A percentile compares a stretch with the other conserved stretches of the same genome.
Conservation (phyloP, 1,140 invertebrate species). For the Solenopsis fugax region DNA sequence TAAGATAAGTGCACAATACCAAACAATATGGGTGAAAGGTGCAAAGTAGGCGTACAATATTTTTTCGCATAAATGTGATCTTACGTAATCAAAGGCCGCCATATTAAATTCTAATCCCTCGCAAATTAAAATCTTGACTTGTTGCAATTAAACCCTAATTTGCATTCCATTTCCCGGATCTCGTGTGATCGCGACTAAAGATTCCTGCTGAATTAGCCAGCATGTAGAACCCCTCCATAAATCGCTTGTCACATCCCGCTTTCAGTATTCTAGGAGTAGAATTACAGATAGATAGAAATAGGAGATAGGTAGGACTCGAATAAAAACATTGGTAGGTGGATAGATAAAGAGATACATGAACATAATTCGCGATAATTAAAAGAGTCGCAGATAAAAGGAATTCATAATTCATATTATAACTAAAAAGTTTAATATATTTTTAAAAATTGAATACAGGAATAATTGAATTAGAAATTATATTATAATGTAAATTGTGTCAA, state of each 20-base stretch:
- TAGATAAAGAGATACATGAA: not conserved
- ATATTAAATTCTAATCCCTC: constrained; percentile 16
- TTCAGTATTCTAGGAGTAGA: not conserved
- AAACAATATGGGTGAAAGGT: constrained; percentile 28
- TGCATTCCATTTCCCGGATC: not conserved
- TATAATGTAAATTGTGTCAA: too few species aligned
- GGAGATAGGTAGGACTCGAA: not conserved
- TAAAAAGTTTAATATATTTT: not conserved
- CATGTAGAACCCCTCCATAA: not conserved
- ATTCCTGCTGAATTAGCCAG: not conserved
- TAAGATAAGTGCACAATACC: not conserved
- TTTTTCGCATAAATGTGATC: not conserved
- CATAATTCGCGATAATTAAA: not conserved
- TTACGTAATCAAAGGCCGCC: not conserved
- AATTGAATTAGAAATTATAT: not conserved
- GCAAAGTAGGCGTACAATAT: constrained; percentile 16
- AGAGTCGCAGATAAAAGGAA: not conserved
- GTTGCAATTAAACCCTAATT: constrained; percentile 10
- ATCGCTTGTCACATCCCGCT: not conserved
- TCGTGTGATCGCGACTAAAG: not conserved
- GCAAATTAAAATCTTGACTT: constrained; percentile 10
- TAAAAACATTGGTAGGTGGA: not conserved
- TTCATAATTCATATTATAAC: not conserved
- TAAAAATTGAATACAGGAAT: not conserved
- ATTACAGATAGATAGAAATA: constrained; percentile 11